phyloP scores from a whole-genome alignment of 1,140 invertebrate species.

The Macrosteles quadrilineatus region DNA sequence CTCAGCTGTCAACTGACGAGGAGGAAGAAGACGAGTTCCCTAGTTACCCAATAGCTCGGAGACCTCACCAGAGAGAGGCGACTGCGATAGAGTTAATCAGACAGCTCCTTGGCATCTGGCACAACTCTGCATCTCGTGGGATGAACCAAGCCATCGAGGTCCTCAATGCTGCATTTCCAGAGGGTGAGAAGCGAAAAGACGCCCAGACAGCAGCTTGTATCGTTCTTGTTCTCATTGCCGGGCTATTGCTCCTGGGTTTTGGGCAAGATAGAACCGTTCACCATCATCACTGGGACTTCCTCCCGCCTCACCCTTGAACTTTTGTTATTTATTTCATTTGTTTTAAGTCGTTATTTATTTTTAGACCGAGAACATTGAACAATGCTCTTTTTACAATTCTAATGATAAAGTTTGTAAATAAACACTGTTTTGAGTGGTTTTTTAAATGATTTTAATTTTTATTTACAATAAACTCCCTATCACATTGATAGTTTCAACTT shows the following conservation, averaged over 20 bases:
- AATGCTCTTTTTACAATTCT: too few species aligned
- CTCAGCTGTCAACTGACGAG: constrained; percentile 18
- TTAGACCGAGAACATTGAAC: too few species aligned
- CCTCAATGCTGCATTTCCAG: constrained; percentile 38
- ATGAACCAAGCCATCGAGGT: constrained; percentile 26
- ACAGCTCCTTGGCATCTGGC: constrained; percentile 37
- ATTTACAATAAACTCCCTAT: too few species aligned
- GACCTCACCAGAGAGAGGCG: constrained; percentile 5
- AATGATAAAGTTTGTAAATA: too few species aligned
- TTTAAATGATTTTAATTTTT: too few species aligned
- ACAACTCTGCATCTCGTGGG: constrained; percentile 18
- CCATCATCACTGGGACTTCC: constrained; percentile 82
- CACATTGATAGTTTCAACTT: too few species aligned
- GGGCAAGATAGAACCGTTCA: constrained; percentile 68
- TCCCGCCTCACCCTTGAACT: constrained; percentile 39
- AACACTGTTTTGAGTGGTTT: too few species aligned
- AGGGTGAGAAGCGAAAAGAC: constrained; percentile 61
- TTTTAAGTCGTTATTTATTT: too few species aligned
- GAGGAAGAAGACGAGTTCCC: constrained; percentile 24
- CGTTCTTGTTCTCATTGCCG: constrained; percentile 71
- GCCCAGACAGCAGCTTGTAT: constrained; percentile 71
- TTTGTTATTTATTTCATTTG: neutral
- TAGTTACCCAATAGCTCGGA: neutral
- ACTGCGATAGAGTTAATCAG: constrained; percentile 28
- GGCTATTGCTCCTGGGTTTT: constrained; percentile 68